Conservation (phyloP, 30 jellyfish, hydroid and myxozoan species). For the Chrysaora quinquecirrha region DNA sequence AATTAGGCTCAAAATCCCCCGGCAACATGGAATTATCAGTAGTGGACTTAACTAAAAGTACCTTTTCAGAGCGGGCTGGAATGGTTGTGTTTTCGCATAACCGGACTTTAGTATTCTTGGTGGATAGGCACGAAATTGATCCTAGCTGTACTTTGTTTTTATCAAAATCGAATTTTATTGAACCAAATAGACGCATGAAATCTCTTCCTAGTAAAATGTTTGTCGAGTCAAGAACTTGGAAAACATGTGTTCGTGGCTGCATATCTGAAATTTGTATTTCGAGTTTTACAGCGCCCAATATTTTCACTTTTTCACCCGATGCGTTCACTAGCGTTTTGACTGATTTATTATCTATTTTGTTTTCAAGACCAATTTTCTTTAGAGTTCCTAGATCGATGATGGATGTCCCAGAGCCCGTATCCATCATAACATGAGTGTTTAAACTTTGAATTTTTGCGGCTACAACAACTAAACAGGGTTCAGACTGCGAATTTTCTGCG, state of each 20-base stretch:
- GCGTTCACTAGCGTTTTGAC: slow-evolving; percentile 53
- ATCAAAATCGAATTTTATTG: slow-evolving; percentile 11
- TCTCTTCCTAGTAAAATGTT: slow-evolving; percentile 32
- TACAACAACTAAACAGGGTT: slow-evolving; percentile 38
- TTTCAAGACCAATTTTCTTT: slow-evolving; percentile 27
- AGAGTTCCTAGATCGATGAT: slow-evolving; percentile 55
- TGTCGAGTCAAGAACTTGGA: slow-evolving; percentile 42
- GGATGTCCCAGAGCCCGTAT: slow-evolving; percentile 56
- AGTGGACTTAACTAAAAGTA: slow-evolving; percentile 46
- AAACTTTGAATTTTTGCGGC: slow-evolving; percentile 48
- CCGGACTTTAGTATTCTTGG: slow-evolving; percentile 15
- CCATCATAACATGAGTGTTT: slow-evolving; percentile 40
- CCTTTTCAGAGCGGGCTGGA: slow-evolving; percentile 60
- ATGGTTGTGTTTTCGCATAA: slow-evolving; percentile 28
- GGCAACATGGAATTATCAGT: slow-evolving; percentile 3
- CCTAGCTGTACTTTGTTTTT: slow-evolving; percentile 37
- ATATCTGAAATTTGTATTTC: slow-evolving; percentile 7
- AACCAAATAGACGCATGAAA: slow-evolving; percentile 25
- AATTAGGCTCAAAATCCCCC: slow-evolving; percentile 60
- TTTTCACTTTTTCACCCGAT: slow-evolving; percentile 55
- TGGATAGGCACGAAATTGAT: slow-evolving; percentile 43
- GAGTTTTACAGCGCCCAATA: slow-evolving; percentile 34
- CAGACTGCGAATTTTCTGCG: background rate
- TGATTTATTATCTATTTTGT: slow-evolving; percentile 19
- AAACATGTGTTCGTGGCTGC: slow-evolving; percentile 25